These are phyloP conservation scores for Epiperipatus broadwayi DNA, from an alignment of 2,888 invertebrate genomes.

Conservation along the genomic window DNA sequence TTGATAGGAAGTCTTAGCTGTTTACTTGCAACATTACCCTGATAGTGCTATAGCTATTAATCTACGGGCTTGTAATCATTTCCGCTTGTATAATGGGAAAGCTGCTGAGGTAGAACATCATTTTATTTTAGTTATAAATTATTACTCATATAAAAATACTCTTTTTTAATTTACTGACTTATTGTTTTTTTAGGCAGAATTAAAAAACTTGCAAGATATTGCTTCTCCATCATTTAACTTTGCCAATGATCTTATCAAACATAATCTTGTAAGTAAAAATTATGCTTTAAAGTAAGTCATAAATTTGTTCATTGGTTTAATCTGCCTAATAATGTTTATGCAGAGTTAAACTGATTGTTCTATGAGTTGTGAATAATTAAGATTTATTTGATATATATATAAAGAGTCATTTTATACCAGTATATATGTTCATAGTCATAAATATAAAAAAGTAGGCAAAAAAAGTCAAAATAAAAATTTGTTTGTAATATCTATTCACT, in stretches of 20 bases:
- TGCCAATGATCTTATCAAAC: constrained; percentile 76
- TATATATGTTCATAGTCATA: too few species aligned
- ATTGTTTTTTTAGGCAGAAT: constrained; percentile 39
- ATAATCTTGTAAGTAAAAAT: constrained; percentile 44
- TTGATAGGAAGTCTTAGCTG: constrained; percentile 59
- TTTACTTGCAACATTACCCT: constrained; percentile 72
- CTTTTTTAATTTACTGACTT: constrained; percentile 12
- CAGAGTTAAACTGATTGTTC: background rate
- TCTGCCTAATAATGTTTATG: background rate
- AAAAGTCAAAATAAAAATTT: too few species aligned
- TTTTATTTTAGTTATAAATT: constrained; percentile 1
- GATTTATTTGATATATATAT: too few species aligned
- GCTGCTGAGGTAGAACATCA: constrained; percentile 50
- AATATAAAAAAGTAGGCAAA: too few species aligned
- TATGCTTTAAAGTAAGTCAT: constrained; percentile 3
- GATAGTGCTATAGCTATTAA: constrained; percentile 90
- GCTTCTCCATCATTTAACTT: constrained; percentile 45
- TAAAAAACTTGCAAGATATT: constrained; percentile 54
- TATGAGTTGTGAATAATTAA: background rate
- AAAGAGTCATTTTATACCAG: too few species aligned
- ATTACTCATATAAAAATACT: background rate
- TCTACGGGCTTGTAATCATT: constrained; percentile 66
- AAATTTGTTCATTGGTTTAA: too few species aligned
- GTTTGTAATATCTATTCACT: too few species aligned
- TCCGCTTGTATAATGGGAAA: constrained; percentile 72